Evolutionary conservation across 2,113 vertebrate species (phyloP).

Genomic region (Poicephalus gulielmi): DNA sequence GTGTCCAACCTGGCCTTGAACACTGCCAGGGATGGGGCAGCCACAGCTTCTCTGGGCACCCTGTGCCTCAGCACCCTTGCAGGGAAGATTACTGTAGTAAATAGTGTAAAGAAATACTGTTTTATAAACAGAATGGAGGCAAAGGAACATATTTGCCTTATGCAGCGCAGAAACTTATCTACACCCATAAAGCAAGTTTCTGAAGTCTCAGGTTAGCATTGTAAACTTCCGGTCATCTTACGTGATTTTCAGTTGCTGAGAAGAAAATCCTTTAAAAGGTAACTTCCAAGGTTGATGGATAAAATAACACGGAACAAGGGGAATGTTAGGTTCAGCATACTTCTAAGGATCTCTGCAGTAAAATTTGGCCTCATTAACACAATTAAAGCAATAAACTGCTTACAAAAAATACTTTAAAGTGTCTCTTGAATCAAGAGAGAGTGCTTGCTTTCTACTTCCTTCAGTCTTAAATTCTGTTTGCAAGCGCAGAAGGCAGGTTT

Average conservation of each 20-base stretch:
- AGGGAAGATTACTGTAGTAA: background rate
- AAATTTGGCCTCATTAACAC: background rate
- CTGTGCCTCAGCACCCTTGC: background rate
- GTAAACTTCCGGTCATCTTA: background rate
- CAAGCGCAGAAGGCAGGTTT: background rate
- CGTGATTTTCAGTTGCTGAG: background rate
- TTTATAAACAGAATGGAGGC: background rate
- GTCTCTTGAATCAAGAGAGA: background rate
- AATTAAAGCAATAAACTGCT: background rate
- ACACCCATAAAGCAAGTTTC: background rate
- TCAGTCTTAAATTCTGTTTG: background rate
- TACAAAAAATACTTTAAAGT: background rate
- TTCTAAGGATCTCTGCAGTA: background rate
- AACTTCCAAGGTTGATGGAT: background rate
- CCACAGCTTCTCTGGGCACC: background rate
- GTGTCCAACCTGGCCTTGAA: background rate
- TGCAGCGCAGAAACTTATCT: background rate
- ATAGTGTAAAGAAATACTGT: background rate
- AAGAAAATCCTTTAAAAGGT: background rate
- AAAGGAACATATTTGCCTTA: background rate
- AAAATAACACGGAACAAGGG: background rate
- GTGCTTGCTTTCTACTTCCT: background rate
- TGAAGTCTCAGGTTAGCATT: background rate
- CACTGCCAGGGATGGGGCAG: too few relatives aligned
- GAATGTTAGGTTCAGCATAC: background rate